Conservation (phyloP, 1,140 invertebrate genomes). For the Bradynema listronoti region DNA sequence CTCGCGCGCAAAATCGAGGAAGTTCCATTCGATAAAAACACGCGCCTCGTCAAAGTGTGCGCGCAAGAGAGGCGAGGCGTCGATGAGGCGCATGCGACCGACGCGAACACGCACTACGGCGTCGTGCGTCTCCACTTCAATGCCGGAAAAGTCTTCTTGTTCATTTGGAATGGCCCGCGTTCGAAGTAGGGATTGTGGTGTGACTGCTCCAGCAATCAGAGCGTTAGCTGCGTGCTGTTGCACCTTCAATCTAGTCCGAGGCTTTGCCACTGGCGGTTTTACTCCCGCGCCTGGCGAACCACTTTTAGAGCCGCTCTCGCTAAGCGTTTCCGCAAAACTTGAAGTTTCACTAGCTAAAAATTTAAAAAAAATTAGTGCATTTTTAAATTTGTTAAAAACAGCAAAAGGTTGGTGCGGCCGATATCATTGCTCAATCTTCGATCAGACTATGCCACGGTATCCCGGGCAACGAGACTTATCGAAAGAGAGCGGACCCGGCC, state of each 20-base stretch:
- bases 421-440: neutral
- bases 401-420: neutral
- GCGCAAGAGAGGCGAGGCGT: slow-evolving; percentile 30
- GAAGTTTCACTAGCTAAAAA: slow-evolving; percentile 37
- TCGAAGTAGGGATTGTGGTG: no score
- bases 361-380: no score
- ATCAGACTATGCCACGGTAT: neutral
- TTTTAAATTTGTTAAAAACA: slow-evolving; percentile 15
- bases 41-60: slow-evolving; percentile 24
- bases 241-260: no score
- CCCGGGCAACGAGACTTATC: no score
- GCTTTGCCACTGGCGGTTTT: no score
- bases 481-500: no score
- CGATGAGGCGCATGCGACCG: slow-evolving; percentile 23
- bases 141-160: slow-evolving; percentile 7
- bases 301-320: no score
- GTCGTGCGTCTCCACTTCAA: slow-evolving; percentile 8
- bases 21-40: slow-evolving; percentile 49
- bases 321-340: slow-evolving; percentile 33
- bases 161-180: no score
- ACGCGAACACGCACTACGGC: slow-evolving; percentile 27
- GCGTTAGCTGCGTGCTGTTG: no score
- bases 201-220: no score
- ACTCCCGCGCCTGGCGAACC: no score
- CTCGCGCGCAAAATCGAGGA: slow-evolving; percentile 41